These are phyloP conservation scores for Imbricaverruca yamaguchii DNA, from an alignment of 2,888 invertebrate genomes.

Conservation along the genomic window DNA sequence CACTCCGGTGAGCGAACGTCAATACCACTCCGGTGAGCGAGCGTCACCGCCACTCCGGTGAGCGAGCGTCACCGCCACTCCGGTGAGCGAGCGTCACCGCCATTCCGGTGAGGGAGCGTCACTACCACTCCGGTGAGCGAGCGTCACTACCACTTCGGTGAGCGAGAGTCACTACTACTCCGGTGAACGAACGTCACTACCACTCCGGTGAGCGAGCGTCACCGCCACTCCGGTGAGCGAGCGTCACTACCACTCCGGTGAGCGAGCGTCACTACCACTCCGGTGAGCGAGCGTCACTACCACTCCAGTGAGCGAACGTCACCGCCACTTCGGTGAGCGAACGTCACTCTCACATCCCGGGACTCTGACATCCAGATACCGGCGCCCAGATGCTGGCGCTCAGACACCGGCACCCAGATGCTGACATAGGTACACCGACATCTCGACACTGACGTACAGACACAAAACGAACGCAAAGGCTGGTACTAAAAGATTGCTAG, in stretches of 20 bases:
- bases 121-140: constrained; percentile 9
- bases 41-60: no score
- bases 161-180: constrained; percentile 8
- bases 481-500: no score
- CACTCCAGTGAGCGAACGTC: not conserved
- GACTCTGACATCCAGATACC: not conserved
- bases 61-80: no score
- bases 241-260: constrained; percentile 9
- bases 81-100: no score
- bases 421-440: not conserved
- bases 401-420: not conserved
- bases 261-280: constrained; percentile 13
- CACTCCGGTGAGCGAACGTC: no score
- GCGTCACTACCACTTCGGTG: constrained; percentile 5
- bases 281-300: not conserved
- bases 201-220: constrained; percentile 13
- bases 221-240: constrained; percentile 9
- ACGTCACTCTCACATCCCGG: not conserved
- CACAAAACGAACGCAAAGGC: no score
- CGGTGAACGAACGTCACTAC: not conserved
- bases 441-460: no score
- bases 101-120: no score
- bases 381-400: not conserved
- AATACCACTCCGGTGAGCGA: no score
- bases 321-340: not conserved